Evolutionary conservation across 1,140 invertebrate species (phyloP), one percentile per base, ranked within the genome.

Genomic region (Wiebesia pumilae): DNA sequence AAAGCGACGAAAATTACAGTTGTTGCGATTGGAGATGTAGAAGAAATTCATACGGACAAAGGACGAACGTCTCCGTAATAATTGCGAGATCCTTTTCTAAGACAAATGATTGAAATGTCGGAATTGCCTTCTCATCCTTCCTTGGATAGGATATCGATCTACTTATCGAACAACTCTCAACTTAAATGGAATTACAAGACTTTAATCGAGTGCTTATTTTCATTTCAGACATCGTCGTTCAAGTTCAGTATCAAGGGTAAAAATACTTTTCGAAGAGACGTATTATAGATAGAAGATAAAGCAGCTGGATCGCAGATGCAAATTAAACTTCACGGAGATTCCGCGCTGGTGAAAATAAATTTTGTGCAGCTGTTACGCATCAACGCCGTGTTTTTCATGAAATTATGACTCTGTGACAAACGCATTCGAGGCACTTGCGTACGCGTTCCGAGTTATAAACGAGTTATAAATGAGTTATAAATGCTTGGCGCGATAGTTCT

Each of bases 251-350:
- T 43, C 21, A 43, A 75, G 19, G 10, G 30, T n/a, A 35, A 79
- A 79, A 79, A 54, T 54, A 33, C 24, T 54, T 35, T 19, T 27
- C 47, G 30, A 27, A 19, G 38, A 43, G 38, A 75, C 38, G 38
- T 43, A 43, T 73, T 73, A 16, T 35, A 78, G 75, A 47, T n/a
- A 54, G 73, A 51, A 77, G 43, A 35, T 19, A 79, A 54, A 33
- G 58, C 83, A 85, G 83, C 51, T 78, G 90, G 85, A 88, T 88
- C 38, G 87, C 88, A 88, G 83, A 88, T 87, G 88, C 40, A 82
- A 85, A 88, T 80, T 73, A 51, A 87, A 84, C 24, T 84, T 47
- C n/a, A 83, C 54, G 27, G 67, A 38, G 43, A 82, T 81, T 58
- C 35, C 30, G 54, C n/a, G 7, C 12, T 62, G 30, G 38, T 4